These are phyloP conservation scores for Amphiprion ocellaris DNA, from an alignment of 2,113 vertebrate genomes.

Conservation along the genomic window DNA sequence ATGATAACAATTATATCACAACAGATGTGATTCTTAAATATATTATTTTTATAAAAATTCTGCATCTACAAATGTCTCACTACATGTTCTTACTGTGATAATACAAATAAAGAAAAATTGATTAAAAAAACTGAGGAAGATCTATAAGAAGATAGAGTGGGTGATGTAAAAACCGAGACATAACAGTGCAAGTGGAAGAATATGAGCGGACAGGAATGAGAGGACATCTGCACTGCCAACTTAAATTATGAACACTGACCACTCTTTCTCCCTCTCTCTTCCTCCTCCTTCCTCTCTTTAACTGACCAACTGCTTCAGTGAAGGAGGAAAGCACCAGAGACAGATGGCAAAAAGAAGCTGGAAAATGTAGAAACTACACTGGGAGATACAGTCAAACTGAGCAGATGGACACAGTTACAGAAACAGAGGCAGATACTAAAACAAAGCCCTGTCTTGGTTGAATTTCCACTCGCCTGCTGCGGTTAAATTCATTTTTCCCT, in stretches of 20 bases:
- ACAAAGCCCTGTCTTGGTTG: constrained; percentile 23
- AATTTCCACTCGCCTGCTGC: constrained; percentile 34
- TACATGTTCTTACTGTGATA: not conserved
- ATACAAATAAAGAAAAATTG: not conserved
- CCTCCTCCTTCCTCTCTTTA: constrained; percentile 27
- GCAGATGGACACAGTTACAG: constrained; percentile 42
- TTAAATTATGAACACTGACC: constrained; percentile 70
- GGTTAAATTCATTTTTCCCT: constrained; percentile 41
- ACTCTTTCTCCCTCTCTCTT: constrained; percentile 26
- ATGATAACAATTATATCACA: constrained; percentile 6
- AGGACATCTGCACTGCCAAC: constrained; percentile 70
- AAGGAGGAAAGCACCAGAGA: constrained; percentile 37
- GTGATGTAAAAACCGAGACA: constrained; percentile 34
- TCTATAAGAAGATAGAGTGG: constrained; percentile 3
- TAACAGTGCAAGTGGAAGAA: constrained; percentile 52
- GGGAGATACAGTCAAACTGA: constrained; percentile 21
- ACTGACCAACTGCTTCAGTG: constrained; percentile 50
- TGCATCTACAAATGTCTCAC: not conserved
- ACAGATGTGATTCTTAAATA: not conserved
- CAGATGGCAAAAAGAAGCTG: constrained; percentile 51
- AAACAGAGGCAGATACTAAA: constrained; percentile 40
- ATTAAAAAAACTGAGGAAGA: constrained; percentile 1
- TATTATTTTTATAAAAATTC: not conserved
- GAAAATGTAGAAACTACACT: constrained; percentile 13
- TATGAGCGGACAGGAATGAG: constrained; percentile 46